These are phyloP conservation scores for Psittacula echo DNA, from an alignment of 2,797 vertebrate species.

Conservation along the genomic window DNA sequence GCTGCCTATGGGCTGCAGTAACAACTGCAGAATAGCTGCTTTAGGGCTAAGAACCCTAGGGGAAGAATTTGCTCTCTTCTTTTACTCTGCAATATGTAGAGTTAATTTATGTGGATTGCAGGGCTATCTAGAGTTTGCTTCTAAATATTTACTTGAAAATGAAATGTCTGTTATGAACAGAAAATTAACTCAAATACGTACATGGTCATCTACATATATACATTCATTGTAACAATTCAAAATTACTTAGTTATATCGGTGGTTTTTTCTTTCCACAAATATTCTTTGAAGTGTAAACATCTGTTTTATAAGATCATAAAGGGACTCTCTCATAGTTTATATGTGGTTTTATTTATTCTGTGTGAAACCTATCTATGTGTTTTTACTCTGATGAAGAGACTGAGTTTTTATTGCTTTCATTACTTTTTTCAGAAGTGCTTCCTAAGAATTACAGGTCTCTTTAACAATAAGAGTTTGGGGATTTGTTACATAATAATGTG, in stretches of 20 bases:
- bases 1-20: not conserved
- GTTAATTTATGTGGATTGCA: conserved; percentile 24
- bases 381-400: not conserved
- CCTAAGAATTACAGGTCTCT: not conserved
- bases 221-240: not conserved
- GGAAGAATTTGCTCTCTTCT: conserved; percentile 19
- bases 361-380: not conserved
- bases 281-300: not conserved
- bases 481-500: not conserved
- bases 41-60: not conserved
- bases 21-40: conserved; percentile 13
- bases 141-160: not conserved
- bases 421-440: not conserved
- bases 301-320: conserved; percentile 26
- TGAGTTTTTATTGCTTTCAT: not conserved
- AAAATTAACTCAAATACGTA: not conserved
- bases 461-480: not conserved
- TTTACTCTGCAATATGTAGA: not conserved
- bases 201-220: too few species aligned
- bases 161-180: not conserved
- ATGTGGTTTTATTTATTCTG: conserved; percentile 44
- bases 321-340: not conserved
- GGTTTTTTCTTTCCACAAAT: not conserved
- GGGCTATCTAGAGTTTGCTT: not conserved
- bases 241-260: not conserved